A percentile compares a stretch with the other conserved stretches of the same genome.
Evolutionary conservation across 2,888 invertebrate genomes (phyloP).

Genomic region (Herminia tarsipennalis): DNA sequence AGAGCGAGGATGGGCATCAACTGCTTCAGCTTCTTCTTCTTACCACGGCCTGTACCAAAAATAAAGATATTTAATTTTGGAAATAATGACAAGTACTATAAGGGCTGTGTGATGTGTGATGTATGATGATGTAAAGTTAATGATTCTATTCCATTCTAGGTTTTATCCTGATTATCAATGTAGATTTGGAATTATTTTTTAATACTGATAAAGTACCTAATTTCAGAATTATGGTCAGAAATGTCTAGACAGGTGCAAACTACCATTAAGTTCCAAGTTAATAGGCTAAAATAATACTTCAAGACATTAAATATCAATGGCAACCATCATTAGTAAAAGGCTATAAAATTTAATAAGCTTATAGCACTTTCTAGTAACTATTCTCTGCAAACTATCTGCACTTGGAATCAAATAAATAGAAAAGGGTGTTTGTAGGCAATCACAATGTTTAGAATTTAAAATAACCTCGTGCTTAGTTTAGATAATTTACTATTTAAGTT

Average conservation of each 20-base stretch:
- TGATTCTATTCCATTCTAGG: no score
- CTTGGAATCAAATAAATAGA: constrained; percentile 20
- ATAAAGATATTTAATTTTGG: constrained; percentile 3
- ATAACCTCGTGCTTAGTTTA: constrained; percentile 35
- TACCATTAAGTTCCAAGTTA: constrained; percentile 2
- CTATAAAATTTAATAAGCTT: constrained; percentile 30
- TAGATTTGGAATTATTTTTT: no score
- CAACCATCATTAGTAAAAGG: constrained; percentile 15
- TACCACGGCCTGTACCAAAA: constrained; percentile 88
- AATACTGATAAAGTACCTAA: neutral
- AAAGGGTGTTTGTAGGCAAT: constrained; percentile 44
- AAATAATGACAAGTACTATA: no score
- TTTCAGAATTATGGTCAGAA: neutral
- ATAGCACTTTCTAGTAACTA: constrained; percentile 33
- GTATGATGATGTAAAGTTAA: no score
- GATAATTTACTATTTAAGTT: constrained; percentile 45
- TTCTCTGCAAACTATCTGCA: constrained; percentile 13
- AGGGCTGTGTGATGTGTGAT: no score
- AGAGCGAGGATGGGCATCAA: constrained; percentile 91
- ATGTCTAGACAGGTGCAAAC: neutral
- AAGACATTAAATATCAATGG: constrained; percentile 13
- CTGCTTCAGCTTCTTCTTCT: constrained; percentile 92
- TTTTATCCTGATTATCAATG: no score
- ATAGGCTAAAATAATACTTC: constrained; percentile 15
- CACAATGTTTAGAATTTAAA: constrained; percentile 36